Conservation (phyloP, 2,113 vertebrate species). For the Pterocles burchelli region DNA sequence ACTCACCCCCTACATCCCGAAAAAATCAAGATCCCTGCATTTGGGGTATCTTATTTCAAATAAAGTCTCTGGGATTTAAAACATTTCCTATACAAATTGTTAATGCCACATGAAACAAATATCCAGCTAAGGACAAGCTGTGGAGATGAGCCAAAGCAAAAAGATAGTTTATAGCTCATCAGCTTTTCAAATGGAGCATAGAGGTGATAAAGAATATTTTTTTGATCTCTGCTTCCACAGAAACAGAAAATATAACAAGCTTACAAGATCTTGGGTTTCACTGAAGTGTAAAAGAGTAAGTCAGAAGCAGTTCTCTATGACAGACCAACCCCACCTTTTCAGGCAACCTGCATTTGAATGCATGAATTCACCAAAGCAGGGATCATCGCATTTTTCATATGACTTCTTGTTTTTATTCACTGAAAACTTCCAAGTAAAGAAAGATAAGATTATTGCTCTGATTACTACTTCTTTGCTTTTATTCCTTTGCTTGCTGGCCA, state of each 20-base stretch:
- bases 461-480: not conserved
- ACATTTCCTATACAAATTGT: not conserved
- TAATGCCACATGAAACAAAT: not conserved
- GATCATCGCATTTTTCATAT: not conserved
- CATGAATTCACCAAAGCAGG: not conserved
- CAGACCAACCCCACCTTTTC: not conserved
- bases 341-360: not conserved
- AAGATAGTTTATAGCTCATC: slow-evolving; percentile 41
- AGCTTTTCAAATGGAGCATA: slow-evolving; percentile 23
- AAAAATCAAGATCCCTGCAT: not conserved
- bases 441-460: not conserved
- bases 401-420: not conserved
- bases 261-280: not conserved
- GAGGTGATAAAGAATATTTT: slow-evolving; percentile 14
- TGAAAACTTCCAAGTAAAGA: not conserved
- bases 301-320: not conserved
- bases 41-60: not conserved
- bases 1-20: not conserved
- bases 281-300: not conserved
- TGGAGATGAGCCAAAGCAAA: not conserved
- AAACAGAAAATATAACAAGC: slow-evolving; percentile 9
- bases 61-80: not conserved
- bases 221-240: not conserved
- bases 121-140: not conserved
- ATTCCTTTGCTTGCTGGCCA: not conserved